phyloP scores from a whole-genome alignment of 2,797 vertebrate species.

The Ctenopoma kingsleyae region DNA sequence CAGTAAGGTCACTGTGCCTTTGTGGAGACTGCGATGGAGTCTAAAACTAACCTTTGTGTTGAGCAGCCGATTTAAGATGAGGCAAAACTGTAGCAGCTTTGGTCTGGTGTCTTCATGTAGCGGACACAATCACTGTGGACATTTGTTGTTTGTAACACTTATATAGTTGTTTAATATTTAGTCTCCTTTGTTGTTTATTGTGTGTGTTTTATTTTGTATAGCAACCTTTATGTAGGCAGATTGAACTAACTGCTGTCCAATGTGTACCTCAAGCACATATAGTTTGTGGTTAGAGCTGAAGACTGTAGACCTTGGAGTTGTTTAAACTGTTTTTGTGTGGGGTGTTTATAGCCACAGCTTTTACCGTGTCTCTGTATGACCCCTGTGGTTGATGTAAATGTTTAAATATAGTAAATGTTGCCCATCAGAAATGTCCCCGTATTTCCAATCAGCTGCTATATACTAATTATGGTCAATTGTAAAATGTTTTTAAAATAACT shows the following conservation, averaged over 20 bases:
- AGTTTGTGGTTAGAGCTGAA: conserved; percentile 39
- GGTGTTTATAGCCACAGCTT: conserved; percentile 40
- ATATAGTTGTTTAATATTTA: conserved; percentile 32
- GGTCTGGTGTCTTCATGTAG: conserved; percentile 56
- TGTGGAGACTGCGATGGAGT: conserved; percentile 48
- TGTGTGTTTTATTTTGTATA: conserved; percentile 39
- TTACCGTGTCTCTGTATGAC: conserved; percentile 44
- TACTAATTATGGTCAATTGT: conserved; percentile 43
- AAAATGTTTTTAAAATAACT: conserved; percentile 3
- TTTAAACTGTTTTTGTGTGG: conserved; percentile 37
- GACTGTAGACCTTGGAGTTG: conserved; percentile 37
- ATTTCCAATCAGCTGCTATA: conserved; percentile 47
- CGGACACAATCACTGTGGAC: conserved; percentile 79
- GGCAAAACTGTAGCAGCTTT: conserved; percentile 72
- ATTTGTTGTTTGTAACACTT: conserved; percentile 50
- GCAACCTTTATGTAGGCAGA: conserved; percentile 29
- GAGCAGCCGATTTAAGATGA: conserved; percentile 43
- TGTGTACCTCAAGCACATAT: conserved; percentile 42
- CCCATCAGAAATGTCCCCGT: conserved; percentile 23
- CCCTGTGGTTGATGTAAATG: conserved; percentile 49
- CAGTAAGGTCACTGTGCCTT: conserved; percentile 59
- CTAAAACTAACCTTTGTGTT: conserved; percentile 58
- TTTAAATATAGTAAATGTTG: conserved; percentile 9
- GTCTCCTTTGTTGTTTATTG: conserved; percentile 28
- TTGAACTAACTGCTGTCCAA: conserved; percentile 49